A percentile compares a stretch with the other conserved stretches of the same genome.
Conservation (phyloP, 2,888 invertebrate genomes). For the Eledona agricola region DNA sequence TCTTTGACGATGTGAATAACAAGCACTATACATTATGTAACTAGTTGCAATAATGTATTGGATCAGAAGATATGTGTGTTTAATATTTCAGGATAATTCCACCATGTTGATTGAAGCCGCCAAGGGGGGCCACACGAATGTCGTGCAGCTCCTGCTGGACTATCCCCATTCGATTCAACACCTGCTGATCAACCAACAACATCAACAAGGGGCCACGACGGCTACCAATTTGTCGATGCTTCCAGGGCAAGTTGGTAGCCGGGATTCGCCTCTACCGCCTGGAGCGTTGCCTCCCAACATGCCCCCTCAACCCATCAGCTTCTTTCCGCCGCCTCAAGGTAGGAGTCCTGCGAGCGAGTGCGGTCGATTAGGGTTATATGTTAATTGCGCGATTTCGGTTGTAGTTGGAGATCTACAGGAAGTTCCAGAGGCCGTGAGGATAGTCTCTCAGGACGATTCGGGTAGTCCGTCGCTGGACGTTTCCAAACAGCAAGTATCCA, state of each 20-base stretch:
- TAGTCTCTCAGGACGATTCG: constrained; percentile 64
- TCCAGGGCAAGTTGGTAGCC: constrained; percentile 57
- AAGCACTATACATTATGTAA: no score
- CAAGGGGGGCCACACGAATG: constrained; percentile 95
- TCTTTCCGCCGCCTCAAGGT: constrained; percentile 60
- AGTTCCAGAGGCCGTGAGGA: constrained; percentile 68
- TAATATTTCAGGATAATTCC: constrained; percentile 83
- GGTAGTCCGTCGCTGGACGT: constrained; percentile 51
- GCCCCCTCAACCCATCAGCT: constrained; percentile 58
- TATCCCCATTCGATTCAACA: constrained; percentile 90
- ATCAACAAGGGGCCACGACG: constrained; percentile 52
- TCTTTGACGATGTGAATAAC: no score
- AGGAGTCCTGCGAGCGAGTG: constrained; percentile 37
- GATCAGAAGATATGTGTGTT: neutral
- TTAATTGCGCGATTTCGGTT: neutral
- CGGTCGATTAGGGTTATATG: constrained; percentile 3
- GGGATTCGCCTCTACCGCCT: constrained; percentile 57
- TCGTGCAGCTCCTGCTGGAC: constrained; percentile 93
- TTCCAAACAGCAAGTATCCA: constrained; percentile 53
- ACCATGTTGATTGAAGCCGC: constrained; percentile 99
- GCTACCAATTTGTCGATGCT: constrained; percentile 58
- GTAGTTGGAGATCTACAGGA: constrained; percentile 65
- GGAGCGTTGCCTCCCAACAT: constrained; percentile 52
- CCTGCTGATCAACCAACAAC: constrained; percentile 71
- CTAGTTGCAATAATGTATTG: neutral